Evolutionary conservation across 2,888 invertebrate species (phyloP), one percentile per base, ranked within the genome.

Genomic region (Coelinius sp.): DNA sequence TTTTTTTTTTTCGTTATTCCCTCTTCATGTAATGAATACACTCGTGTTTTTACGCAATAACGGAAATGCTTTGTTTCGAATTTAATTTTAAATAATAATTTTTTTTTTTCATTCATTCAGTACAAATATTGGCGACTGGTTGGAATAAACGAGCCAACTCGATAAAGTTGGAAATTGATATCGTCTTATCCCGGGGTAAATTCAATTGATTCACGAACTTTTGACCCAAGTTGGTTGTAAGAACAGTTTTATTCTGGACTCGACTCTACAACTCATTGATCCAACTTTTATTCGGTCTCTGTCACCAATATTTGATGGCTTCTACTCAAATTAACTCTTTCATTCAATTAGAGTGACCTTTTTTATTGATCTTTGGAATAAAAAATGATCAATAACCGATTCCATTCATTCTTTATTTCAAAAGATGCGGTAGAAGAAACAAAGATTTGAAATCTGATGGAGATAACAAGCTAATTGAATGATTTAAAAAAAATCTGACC

Each of bases 401-500:
- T 35, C 10, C 10, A 35, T 35, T 6, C 8, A 8, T 6, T 35
- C 35, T 35, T 35, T 10, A 1, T 10, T 35, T 10, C 35, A 6
- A 8, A 2, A 2, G 35, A 1, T n/a, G n/a, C n/a, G n/a, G n/a
- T n/a, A n/a, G 6, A n/a, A 44, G 5, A 14, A 44, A 44, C 12
- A 14, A 14, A 17, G 44, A 14, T 12, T 1, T 44, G 2, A 49
- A 44, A 24, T 68, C 63, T 73, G 68, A 75, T 73, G 71, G 68
- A 68, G 27, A 64, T 73, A 75, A 73, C 68, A 69, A 71, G 20
- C 69, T 71, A 71, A 71, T 76, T 73, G 71, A 69, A 73, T 67
- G 20, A 38, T n/a, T 62, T 56, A 71, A 71, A 69, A 74, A 59
- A 71, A 75, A 73, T 76, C 75, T 75, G 76, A 75, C 75, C 76